Evolutionary conservation across 1,140 invertebrate species (phyloP), one percentile per base, ranked within the genome.

Genomic region (Amphibalanus amphitrite): DNA sequence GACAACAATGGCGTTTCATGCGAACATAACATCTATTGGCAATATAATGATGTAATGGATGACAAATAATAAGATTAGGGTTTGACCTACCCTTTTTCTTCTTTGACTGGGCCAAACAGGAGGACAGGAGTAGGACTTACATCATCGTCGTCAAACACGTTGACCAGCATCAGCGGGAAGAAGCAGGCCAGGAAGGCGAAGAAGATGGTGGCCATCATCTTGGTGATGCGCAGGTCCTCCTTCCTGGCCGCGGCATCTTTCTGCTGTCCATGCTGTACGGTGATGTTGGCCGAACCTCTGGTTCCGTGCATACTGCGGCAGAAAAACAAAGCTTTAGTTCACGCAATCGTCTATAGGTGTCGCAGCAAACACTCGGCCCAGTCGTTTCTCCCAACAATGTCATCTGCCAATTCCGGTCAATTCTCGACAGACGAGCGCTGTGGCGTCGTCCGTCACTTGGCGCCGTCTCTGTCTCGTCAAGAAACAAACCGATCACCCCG

Each of bases 151-250:
- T 91, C 89, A 65, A 89, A 84, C 23, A 93, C 90, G 79, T 93
- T 93, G 75, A 89, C 89, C 69, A 93, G 82, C 88, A 92, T 91
- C 59, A 93, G 81, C 0, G 91, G 91, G 70, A 93, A 82, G 80
- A 92, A 94, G 77, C 89, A 93, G 29, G 89, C 79, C 0, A 93
- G 79, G 80, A 93, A 93, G 76, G 88, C 90, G 23, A 90, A 81
- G 79, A 94, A 94, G 76, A 93, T 93, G 20, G 87, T 86, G 47
- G 91, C 82, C 88, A 94, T 93, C 74, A 93, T 84, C 72, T 86
- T 86, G 1, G 91, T 93, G 26, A 94, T 83, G 33, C 89, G 83
- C 26, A 87, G 86, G 77, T 93, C 90, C 76, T 92, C 90, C 73
- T 88, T 82, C 82, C 87, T 71, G 10, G 73, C 67, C 20, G 73